Evolutionary conservation across 2,113 vertebrate genomes (phyloP), one percentile per base, ranked within the genome.

Genomic region (Paradisaea rubra): DNA sequence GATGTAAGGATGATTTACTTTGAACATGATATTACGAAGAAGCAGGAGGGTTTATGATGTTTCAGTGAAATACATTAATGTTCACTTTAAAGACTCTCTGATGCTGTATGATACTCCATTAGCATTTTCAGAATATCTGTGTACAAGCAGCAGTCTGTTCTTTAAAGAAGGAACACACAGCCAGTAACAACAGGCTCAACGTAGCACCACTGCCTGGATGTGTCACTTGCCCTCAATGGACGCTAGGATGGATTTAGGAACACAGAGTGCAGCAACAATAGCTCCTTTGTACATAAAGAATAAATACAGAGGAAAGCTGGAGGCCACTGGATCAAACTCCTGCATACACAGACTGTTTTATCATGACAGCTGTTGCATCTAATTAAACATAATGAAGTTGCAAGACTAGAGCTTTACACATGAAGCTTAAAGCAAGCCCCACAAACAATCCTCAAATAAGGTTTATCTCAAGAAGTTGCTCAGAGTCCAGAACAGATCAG

Each of bases 321-420:
- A 42, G 66, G 74, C 79, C 59, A 66, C 66, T 66, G 68, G 71
- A 93, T 78, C 82, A 61, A 93, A 83, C 82, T 83, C 31, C 39
- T 83, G 59, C 64, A 52, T n/a, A 70, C 39, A 65, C 41, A 90
- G 85, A 25, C 68, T 78, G 37, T 66, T 94, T 91, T 91, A 79
- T 83, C 79, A 41, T 63, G 86, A 86, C 79, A 90, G 83, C 76
- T 82, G 91, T 57, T 95, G 82, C 76, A 94, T 78, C 64, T 85
- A 86, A 92, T 92, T 93, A 93, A 92, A 83, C 24, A 59, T 61
- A 94, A 93, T 16, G 42, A 81, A 93, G 64, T 63, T 90, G 79
- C 0, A 0, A 90, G 88, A 83, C 64, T 81, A 71, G 81, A 33
- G 64, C 76, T 88, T 88, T 53, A 80, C 37, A 70, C 17, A 44